Conservation (phyloP, 2,113 vertebrate species). For the Larimichthys crocea region DNA sequence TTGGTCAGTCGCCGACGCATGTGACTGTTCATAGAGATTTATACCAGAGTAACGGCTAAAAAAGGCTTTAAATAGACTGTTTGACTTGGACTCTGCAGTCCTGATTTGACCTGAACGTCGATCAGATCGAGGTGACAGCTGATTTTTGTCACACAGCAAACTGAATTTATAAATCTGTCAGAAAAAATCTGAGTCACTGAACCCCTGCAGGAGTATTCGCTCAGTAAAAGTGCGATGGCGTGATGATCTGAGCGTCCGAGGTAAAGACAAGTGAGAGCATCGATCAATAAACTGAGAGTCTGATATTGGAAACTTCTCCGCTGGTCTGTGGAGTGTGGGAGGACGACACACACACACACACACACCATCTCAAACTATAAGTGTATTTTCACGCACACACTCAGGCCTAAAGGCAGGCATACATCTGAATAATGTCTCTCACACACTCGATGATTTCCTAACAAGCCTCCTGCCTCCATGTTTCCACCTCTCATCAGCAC, state of each 20-base stretch:
- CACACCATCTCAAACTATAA: neutral
- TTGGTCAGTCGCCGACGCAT: too few species aligned
- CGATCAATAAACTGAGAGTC: conserved; percentile 7
- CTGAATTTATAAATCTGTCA: neutral
- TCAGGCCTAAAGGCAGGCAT: neutral
- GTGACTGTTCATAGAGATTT: too few species aligned
- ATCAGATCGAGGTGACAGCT: neutral
- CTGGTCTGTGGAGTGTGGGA: conserved; percentile 14
- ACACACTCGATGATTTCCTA: neutral
- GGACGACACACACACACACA: conserved; percentile 1
- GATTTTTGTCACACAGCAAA: neutral
- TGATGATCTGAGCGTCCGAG: neutral
- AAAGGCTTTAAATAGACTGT: too few species aligned
- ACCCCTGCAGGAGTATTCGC: neutral
- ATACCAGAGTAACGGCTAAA: too few species aligned
- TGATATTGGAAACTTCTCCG: conserved; percentile 21
- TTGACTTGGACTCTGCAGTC: neutral
- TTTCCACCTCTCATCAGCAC: conserved; percentile 7
- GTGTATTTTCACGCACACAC: neutral
- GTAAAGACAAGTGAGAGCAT: neutral
- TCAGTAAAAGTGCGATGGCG: neutral
- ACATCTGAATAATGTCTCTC: neutral
- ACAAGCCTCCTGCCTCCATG: conserved; percentile 14
- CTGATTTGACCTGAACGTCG: neutral
- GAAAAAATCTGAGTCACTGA: neutral